Percentiles rank a stretch among this genome's conserved stretches.
These are phyloP conservation scores for Ctenochaetus hawaiiensis DNA, from an alignment of 2,797 vertebrate genomes.

Conservation along the genomic window DNA sequence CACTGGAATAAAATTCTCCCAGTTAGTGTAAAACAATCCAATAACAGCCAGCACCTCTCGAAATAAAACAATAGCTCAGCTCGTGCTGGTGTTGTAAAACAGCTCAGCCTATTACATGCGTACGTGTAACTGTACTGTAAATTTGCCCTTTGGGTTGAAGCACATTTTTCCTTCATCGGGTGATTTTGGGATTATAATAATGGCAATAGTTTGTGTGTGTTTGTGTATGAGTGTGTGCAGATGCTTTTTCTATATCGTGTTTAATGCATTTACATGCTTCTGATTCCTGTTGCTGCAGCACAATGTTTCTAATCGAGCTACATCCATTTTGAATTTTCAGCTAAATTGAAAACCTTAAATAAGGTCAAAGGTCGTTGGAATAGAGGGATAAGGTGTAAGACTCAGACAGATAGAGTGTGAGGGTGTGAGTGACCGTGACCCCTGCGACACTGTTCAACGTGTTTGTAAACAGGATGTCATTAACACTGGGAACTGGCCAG, in stretches of 20 bases:
- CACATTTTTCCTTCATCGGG: slow-evolving; percentile 62
- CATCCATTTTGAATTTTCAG: slow-evolving; percentile 21
- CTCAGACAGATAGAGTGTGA: slow-evolving; percentile 63
- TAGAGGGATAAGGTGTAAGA: slow-evolving; percentile 75
- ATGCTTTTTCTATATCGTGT: slow-evolving; percentile 25
- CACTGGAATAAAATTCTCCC: slow-evolving; percentile 72
- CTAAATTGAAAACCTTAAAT: slow-evolving; percentile 34
- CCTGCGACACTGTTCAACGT: slow-evolving; percentile 89
- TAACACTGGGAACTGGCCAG: slow-evolving; percentile 93
- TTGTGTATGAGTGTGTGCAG: slow-evolving; percentile 1
- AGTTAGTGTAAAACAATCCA: slow-evolving; percentile 79
- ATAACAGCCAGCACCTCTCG: slow-evolving; percentile 76
- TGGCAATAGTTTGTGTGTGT: slow-evolving; percentile 34
- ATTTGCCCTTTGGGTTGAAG: slow-evolving; percentile 68
- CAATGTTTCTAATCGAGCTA: slow-evolving; percentile 11
- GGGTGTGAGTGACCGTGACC: slow-evolving; percentile 92
- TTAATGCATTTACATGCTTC: slow-evolving; percentile 14
- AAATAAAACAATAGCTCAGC: slow-evolving; percentile 79
- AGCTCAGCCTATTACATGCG: slow-evolving; percentile 58
- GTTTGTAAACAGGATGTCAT: slow-evolving; percentile 99
- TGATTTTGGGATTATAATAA: slow-evolving; percentile 71
- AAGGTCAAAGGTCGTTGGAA: slow-evolving; percentile 80
- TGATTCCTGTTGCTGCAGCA: slow-evolving; percentile 9
- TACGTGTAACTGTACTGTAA: slow-evolving; percentile 67
- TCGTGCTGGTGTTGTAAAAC: slow-evolving; percentile 74